A percentile compares a stretch with the other conserved stretches of the same genome.
Conservation (phyloP, 2,888 invertebrate species). For the Lordiphosa fenestrarum region DNA sequence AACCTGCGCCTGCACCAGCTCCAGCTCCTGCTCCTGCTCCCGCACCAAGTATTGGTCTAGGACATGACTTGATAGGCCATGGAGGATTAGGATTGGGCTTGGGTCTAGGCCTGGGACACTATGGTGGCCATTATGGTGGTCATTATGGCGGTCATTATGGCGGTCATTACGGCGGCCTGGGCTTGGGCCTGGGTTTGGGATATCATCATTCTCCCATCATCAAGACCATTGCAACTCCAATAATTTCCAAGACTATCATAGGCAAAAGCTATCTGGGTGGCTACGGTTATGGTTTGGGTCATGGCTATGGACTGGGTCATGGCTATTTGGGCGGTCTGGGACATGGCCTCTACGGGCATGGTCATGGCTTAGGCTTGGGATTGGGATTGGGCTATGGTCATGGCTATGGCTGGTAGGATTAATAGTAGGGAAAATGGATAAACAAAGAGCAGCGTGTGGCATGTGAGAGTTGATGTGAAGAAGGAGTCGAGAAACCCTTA, state of each 20-base stretch:
- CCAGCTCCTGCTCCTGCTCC: constrained; percentile 40
- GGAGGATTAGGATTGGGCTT: constrained; percentile 52
- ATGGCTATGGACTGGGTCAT: constrained; percentile 51
- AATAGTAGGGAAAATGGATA: constrained; percentile 3
- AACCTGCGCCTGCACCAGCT: constrained; percentile 43
- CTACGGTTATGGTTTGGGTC: constrained; percentile 48
- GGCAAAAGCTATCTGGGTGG: constrained; percentile 66
- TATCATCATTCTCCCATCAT: constrained; percentile 61
- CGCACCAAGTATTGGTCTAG: constrained; percentile 48
- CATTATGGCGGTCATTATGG: constrained; percentile 39
- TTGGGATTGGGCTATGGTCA: constrained; percentile 79
- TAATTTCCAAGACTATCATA: constrained; percentile 66
- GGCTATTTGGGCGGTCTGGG: constrained; percentile 62
- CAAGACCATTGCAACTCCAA: constrained; percentile 59
- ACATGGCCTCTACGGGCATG: constrained; percentile 52
- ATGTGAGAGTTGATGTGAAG: constrained; percentile 39
- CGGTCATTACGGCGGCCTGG: constrained; percentile 42
- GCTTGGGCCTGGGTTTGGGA: constrained; percentile 51
- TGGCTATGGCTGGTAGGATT: constrained; percentile 81
- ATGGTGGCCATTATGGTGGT: constrained; percentile 42
- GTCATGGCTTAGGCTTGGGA: constrained; percentile 60
- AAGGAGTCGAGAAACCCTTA: background rate
- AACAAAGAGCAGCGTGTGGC: constrained; percentile 17
- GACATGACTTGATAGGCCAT: constrained; percentile 52
- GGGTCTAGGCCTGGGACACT: constrained; percentile 36